Evolutionary conservation across 2,797 vertebrate genomes (phyloP).

Genomic region (Buceros bicornis): DNA sequence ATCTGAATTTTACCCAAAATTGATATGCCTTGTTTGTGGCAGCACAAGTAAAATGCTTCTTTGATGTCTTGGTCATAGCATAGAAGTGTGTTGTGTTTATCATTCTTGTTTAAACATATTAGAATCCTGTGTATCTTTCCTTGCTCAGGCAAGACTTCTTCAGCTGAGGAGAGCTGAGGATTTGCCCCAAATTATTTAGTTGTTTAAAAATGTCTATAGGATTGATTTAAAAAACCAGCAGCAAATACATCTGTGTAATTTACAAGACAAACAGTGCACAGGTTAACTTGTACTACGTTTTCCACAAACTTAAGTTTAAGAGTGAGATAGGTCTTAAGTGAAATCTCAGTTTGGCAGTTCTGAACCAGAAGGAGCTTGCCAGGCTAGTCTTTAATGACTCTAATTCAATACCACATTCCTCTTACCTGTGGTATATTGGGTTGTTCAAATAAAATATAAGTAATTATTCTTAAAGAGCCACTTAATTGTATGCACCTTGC

Average conservation of each 20-base stretch:
- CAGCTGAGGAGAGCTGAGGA: background rate
- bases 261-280: background rate
- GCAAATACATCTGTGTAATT: background rate
- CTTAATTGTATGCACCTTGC: background rate
- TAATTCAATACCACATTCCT: background rate
- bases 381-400: background rate
- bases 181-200: background rate
- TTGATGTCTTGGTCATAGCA: background rate
- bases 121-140: background rate
- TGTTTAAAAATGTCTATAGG: background rate
- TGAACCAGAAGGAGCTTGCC: background rate
- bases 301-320: background rate
- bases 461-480: background rate
- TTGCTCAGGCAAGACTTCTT: background rate
- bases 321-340: background rate
- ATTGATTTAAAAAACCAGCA: background rate
- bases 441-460: background rate
- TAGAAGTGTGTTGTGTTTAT: background rate
- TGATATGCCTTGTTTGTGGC: background rate
- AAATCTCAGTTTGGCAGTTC: background rate
- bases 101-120: background rate
- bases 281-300: background rate
- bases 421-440: background rate
- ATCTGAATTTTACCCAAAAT: background rate
- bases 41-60: background rate